Base-by-base conservation (phyloP, 2,888 invertebrate genomes). In the Thecocarcelia acutangulata region DNA sequence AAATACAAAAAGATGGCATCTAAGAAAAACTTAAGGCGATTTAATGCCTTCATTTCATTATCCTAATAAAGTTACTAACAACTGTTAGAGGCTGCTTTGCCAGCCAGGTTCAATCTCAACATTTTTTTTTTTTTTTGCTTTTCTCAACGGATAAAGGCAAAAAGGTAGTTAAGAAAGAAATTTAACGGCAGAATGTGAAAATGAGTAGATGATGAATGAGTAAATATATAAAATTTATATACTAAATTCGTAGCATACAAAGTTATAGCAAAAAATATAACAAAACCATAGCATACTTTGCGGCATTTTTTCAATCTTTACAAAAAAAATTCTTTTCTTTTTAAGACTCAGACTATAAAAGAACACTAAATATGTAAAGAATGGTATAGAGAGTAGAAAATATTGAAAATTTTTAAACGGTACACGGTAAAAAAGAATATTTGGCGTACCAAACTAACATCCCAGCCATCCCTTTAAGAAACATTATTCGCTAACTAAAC, bases 1-100 rank as follows among this genome's bases (percentile, higher is more conserved):
- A 13, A 37, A 19, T n/a, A 11, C 2, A 63, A 48, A 40, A 33
- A 48, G 24, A 42, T 40, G 4, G n/a, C 40, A 70, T 42, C 61
- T 9, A 46, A 70, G 46, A 42, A 54, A 58, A 75, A 72, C 70
- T 76, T 72, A 50, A 80, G 70, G 80, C 80, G 59, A 61, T 72
- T 76, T 72, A 64, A 44, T 54, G 59, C n/a, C 46, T 66, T 72
- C 66, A 66, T 80, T 64, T 74, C 40, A 80, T 75, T 68, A 76
- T 15, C 54, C 68, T 80, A 80, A 80, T 80, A 76, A 66, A 76
- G 76, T 80, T 75, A 46, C 59, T 15, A 76, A 66, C 44, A 70
- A 61, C 46, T 61, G 13, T 54, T 42, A 52, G 50, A 54, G 21
- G 56, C 44, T 46, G 46, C 9, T 1, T n/a, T 6, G n/a, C 40